A percentile compares a stretch with the other conserved stretches of the same genome.
These are phyloP conservation scores for Heliconius hermathena DNA, from an alignment of 1,140 invertebrate genomes.

Conservation along the genomic window DNA sequence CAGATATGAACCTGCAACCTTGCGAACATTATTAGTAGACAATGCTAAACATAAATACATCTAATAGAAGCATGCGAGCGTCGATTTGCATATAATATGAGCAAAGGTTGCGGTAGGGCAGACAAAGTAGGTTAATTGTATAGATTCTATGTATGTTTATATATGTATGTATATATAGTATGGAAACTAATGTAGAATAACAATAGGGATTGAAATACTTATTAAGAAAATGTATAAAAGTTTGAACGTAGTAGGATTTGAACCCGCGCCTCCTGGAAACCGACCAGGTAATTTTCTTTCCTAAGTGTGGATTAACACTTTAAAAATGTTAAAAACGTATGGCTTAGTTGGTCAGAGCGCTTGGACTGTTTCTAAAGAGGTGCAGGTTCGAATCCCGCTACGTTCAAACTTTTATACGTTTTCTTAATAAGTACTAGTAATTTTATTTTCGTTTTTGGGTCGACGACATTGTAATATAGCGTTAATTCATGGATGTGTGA, in stretches of 20 bases:
- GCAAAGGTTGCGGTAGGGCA: conserved; percentile 19
- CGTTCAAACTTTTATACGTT: too few relatives aligned
- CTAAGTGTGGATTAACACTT: too few relatives aligned
- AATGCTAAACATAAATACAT: not conserved
- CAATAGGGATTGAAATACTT: not conserved
- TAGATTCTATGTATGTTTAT: not conserved
- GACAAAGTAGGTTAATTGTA: conserved; percentile 17
- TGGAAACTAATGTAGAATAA: not conserved
- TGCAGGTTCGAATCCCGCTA: too few relatives aligned
- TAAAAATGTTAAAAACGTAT: too few relatives aligned
- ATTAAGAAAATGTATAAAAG: too few relatives aligned
- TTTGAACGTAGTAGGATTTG: too few relatives aligned
- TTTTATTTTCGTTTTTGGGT: not conserved
- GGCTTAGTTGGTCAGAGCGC: too few relatives aligned
- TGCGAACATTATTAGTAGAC: not conserved
- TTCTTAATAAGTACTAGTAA: not conserved
- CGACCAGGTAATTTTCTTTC: too few relatives aligned
- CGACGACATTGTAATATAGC: not conserved
- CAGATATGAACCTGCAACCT: not conserved
- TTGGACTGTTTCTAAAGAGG: too few relatives aligned
- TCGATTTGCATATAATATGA: conserved; percentile 22
- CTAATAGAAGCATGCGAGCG: not conserved
- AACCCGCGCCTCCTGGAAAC: too few relatives aligned
- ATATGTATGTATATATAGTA: not conserved
- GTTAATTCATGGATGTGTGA: not conserved